Base-by-base conservation (phyloP, 2,888 invertebrate species). In the Epicampocera succincta region DNA sequence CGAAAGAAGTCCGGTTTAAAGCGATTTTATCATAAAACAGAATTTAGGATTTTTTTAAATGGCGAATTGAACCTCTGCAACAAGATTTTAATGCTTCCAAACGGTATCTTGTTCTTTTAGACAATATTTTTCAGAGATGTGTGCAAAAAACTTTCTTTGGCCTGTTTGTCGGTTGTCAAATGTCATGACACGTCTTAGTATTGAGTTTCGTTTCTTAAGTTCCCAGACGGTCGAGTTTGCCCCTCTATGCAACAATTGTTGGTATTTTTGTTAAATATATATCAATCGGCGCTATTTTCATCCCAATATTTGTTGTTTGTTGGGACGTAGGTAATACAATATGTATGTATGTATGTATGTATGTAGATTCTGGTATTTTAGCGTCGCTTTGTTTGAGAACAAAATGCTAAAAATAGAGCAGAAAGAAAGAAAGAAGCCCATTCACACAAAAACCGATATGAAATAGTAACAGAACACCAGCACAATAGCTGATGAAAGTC, bases 401-500 rank as follows among this genome's bases (percentile, higher is more conserved):
- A n/a, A 12, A 2, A 46, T 46, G 13, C 1, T 11, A 44, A 29
- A 29, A 68, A 44, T 25, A 66, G 1, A 52, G 29, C 1, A n/a
- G 3, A 60, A 21, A 72, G 50, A 40, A 50, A n/a, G 3, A 60
- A 21, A 72, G 50, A 40, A 50, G 0, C 8, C 5, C 9, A 42
- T 17, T 61, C 17, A 38, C 40, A 25, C 19, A 42, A 42, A 52
- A n/a, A 33, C 44, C 21, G 12, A n/a, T 40, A 74, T 40, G 42
- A 44, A 21, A 40, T 48, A 60, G 52, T 52, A 21, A 50, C 11
- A n/a, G 40, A 38, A 61, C 25, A 33, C 8, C 33, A 33, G 21
- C 66, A 66, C 46, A 48, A 61, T 61, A 42, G 11, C 61, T 61
- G 72, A 79, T 79, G 73, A 79, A 72, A 73, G 68, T 79, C 60